Conservation (phyloP, 64 coral and sea anemone genomes). For the Hydrozoanthus tunicans region DNA sequence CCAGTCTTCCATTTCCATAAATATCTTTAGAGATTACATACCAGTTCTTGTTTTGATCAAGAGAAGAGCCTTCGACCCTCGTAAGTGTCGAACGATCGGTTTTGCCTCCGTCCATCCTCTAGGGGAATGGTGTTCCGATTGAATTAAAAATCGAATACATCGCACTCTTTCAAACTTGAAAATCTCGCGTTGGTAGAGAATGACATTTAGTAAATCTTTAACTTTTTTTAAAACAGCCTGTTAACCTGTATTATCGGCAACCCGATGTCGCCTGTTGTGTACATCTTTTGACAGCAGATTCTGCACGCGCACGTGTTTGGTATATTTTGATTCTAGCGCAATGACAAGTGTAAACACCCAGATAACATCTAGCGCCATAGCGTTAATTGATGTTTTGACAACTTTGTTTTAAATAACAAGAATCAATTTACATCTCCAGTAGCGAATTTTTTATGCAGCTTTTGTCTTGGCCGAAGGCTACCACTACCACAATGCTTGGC, state of each 20-base stretch:
- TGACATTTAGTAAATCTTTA: slow-evolving; percentile 13
- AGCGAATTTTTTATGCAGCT: slow-evolving; percentile 7
- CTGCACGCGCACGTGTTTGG: not conserved
- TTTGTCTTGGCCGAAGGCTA: too few species aligned
- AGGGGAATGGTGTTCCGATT: slow-evolving; percentile 5
- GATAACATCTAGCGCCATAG: slow-evolving; percentile 37
- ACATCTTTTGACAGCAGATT: slow-evolving; percentile 26
- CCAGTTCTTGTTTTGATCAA: slow-evolving; percentile 16
- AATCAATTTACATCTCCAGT: slow-evolving; percentile 19
- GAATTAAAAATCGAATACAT: slow-evolving; percentile 33
- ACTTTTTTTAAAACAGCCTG: slow-evolving; percentile 12
- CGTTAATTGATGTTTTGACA: slow-evolving; percentile 34
- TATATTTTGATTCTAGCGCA: slow-evolving; percentile 14
- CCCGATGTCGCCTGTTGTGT: not conserved
- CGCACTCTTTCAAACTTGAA: slow-evolving; percentile 15
- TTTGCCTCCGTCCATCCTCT: slow-evolving; percentile 18
- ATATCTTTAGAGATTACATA: slow-evolving; percentile 25
- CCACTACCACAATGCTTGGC: too few species aligned
- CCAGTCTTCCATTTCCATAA: slow-evolving; percentile 25
- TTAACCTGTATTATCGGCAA: not conserved
- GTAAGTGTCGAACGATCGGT: slow-evolving; percentile 14
- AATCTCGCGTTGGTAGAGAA: slow-evolving; percentile 19
- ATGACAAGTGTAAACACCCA: slow-evolving; percentile 15
- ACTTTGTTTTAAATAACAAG: slow-evolving; percentile 29
- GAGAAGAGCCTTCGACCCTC: slow-evolving; percentile 20